phyloP scores from a whole-genome alignment of 2,113 vertebrate genomes.

The Platysternon megacephalum region DNA sequence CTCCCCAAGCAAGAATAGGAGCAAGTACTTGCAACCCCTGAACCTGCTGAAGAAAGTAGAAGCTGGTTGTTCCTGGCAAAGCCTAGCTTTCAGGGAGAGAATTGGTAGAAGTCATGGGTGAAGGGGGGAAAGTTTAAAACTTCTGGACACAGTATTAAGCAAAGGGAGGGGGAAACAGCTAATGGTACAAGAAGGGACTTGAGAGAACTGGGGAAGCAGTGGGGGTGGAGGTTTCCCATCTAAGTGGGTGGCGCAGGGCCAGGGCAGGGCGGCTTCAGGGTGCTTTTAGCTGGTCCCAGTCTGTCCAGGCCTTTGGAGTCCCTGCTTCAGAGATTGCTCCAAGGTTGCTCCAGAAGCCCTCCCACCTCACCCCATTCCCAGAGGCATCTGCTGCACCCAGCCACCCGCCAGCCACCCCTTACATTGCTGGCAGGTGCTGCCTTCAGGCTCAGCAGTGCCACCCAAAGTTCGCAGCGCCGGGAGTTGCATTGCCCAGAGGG shows the following conservation, averaged over 20 bases:
- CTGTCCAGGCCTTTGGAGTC: background rate
- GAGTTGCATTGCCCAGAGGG: background rate
- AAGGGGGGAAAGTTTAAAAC: background rate
- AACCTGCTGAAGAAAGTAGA: background rate
- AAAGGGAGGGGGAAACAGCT: background rate
- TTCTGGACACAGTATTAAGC: background rate
- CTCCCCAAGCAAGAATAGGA: background rate
- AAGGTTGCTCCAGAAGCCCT: background rate
- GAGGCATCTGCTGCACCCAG: background rate
- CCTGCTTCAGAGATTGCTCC: fast-evolving
- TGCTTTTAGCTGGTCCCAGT: background rate
- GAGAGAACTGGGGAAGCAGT: background rate
- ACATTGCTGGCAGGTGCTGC: background rate
- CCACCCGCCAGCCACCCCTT: background rate
- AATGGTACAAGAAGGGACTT: background rate
- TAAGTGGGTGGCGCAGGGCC: background rate
- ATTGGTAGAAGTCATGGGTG: background rate
- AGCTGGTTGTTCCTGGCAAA: background rate
- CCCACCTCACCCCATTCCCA: fast-evolving
- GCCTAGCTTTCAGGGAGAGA: background rate
- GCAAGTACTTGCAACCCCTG: background rate
- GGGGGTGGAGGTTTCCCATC: background rate
- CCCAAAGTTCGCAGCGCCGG: background rate
- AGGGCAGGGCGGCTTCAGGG: background rate
- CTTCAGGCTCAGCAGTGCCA: background rate